Percentiles rank a stretch among this genome's conserved stretches.
phyloP scores from a whole-genome alignment of 1,140 invertebrate species.

The Camponotus floridanus region DNA sequence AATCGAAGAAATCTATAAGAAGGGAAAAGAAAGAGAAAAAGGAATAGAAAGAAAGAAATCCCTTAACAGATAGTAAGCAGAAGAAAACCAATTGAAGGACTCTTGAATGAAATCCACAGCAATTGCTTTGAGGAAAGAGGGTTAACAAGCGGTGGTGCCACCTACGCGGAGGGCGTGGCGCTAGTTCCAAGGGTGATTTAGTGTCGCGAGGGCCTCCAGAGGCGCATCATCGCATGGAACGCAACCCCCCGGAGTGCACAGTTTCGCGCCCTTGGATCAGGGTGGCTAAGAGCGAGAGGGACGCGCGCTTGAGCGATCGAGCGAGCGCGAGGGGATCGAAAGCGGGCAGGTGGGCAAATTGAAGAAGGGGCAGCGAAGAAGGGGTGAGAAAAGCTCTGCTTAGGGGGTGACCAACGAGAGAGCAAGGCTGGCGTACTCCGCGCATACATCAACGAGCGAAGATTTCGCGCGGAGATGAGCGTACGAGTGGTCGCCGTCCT shows the following conservation, averaged over 20 bases:
- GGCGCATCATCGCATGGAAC: slow-evolving; percentile 73
- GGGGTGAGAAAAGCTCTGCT: slow-evolving; percentile 22
- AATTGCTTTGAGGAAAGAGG: slow-evolving; percentile 33
- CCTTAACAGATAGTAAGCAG: neutral
- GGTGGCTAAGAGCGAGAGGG: slow-evolving; percentile 55
- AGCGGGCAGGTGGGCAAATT: slow-evolving; percentile 15
- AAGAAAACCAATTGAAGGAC: slow-evolving; percentile 1
- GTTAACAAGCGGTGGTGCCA: slow-evolving; percentile 76
- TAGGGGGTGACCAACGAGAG: slow-evolving; percentile 6
- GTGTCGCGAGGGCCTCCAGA: slow-evolving; percentile 73
- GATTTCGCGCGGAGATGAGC: slow-evolving; percentile 53
- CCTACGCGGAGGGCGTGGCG: slow-evolving; percentile 86
- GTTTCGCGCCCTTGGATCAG: slow-evolving; percentile 59
- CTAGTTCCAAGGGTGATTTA: slow-evolving; percentile 82
- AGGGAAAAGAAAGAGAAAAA: neutral
- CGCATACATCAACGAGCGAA: slow-evolving; percentile 23
- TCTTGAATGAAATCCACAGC: neutral
- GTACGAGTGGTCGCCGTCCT: slow-evolving; percentile 16
- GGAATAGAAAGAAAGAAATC: too few species aligned
- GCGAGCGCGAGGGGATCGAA: slow-evolving; percentile 49
- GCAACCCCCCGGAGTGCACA: slow-evolving; percentile 70
- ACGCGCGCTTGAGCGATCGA: slow-evolving; percentile 46
- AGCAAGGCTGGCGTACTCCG: slow-evolving; percentile 51
- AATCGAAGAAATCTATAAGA: neutral
- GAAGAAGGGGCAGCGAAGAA: neutral